Evolutionary conservation across 2,797 vertebrate species (phyloP).

Genomic region (Ceyx erithaca): DNA sequence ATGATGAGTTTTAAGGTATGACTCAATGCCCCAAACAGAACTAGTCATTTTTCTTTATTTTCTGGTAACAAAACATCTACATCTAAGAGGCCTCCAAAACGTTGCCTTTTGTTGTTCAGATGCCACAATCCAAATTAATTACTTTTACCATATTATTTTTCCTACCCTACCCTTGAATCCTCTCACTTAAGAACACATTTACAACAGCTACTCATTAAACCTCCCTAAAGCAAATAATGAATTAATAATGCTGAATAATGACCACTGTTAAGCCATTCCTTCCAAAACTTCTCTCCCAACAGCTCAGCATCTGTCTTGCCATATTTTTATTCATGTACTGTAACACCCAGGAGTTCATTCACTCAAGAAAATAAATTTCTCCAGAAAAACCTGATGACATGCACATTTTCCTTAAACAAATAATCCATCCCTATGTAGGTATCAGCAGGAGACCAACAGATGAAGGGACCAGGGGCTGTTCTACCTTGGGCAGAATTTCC

Average conservation of each 20-base stretch:
- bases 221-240: background rate
- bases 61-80: slow-evolving; percentile 40
- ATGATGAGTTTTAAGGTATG: slow-evolving; percentile 1
- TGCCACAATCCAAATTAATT: slow-evolving; percentile 37
- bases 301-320: background rate
- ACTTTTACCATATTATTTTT: slow-evolving; percentile 38
- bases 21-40: background rate
- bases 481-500: background rate
- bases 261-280: background rate
- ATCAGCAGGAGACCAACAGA: background rate
- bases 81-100: slow-evolving; percentile 41
- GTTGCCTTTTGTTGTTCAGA: slow-evolving; percentile 18
- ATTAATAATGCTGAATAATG: slow-evolving; percentile 18
- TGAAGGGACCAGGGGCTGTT: background rate
- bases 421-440: background rate
- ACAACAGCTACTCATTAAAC: background rate
- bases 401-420: background rate
- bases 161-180: background rate
- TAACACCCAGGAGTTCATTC: background rate
- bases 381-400: background rate
- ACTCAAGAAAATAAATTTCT: background rate
- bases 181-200: slow-evolving; percentile 28
- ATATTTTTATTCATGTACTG: background rate
- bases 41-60: slow-evolving; percentile 21
- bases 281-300: background rate